Conservation (phyloP, 2,113 vertebrate species). For the Gymnocephalus cernua region DNA sequence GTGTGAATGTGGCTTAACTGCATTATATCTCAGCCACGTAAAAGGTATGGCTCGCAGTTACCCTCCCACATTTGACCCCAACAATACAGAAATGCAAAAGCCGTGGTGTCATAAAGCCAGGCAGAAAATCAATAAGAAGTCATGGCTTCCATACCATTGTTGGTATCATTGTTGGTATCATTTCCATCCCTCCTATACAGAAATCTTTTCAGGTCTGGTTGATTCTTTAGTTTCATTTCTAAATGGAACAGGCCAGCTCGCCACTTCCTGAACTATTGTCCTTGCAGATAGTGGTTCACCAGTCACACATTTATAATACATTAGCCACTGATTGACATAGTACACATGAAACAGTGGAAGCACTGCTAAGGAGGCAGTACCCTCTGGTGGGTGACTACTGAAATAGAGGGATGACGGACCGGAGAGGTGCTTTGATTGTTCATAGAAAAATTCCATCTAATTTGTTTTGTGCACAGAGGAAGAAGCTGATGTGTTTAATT, state of each 20-base stretch:
- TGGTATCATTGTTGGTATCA: conserved; percentile 56
- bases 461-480: conserved; percentile 68
- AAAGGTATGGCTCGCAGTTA: conserved; percentile 23
- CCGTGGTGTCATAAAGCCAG: conserved; percentile 48
- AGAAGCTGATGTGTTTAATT: conserved; percentile 76
- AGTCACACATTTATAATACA: conserved; percentile 60
- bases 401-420: conserved; percentile 49
- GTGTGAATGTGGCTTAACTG: conserved; percentile 19
- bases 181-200: conserved; percentile 43
- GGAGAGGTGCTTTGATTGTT: conserved; percentile 57
- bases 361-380: conserved; percentile 64
- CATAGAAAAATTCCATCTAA: conserved; percentile 60
- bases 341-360: conserved; percentile 41
- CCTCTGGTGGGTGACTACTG: conserved; percentile 70
- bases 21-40: conserved; percentile 8
- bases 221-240: conserved; percentile 61
- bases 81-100: conserved; percentile 47
- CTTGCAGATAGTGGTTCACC: conserved; percentile 51
- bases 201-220: conserved; percentile 52
- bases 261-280: conserved; percentile 69
- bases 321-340: conserved; percentile 64
- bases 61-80: conserved; percentile 55
- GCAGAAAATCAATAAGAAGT: conserved; percentile 70
- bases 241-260: conserved; percentile 38
- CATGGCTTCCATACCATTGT: conserved; percentile 63